These are phyloP conservation scores for Pasiphila rectangulata DNA, from an alignment of 2,888 invertebrate genomes.

Conservation along the genomic window DNA sequence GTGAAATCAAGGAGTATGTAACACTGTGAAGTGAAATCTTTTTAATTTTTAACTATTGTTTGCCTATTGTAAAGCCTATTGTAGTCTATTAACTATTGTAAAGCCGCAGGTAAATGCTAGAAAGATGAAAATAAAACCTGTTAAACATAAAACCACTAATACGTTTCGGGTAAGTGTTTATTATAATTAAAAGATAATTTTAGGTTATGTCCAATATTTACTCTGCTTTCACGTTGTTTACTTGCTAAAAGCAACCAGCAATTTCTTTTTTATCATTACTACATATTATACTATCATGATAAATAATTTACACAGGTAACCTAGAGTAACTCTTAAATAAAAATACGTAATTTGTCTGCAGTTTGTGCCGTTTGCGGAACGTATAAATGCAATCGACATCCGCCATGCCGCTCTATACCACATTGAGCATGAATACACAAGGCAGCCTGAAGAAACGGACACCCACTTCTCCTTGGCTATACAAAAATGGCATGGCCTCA, in stretches of 20 bases:
- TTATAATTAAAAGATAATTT: constrained; percentile 13
- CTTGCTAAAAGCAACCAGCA: too few relatives aligned
- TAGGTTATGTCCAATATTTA: constrained; percentile 38
- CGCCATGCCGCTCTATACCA: constrained; percentile 90
- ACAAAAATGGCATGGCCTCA: constrained; percentile 94
- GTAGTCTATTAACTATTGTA: constrained; percentile 36
- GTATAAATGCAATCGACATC: constrained; percentile 91
- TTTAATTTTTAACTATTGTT: too few relatives aligned
- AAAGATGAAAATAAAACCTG: constrained; percentile 86
- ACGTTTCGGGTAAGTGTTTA: constrained; percentile 85
- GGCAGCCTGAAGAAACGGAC: constrained; percentile 84
- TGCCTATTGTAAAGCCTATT: too few relatives aligned
- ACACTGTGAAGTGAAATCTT: constrained; percentile 12
- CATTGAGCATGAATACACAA: constrained; percentile 88
- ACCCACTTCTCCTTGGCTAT: constrained; percentile 91
- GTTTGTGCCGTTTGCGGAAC: constrained; percentile 94
- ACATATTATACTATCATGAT: too few relatives aligned
- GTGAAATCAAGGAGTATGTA: too few relatives aligned
- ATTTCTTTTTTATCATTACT: too few relatives aligned
- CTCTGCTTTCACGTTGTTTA: not conserved
- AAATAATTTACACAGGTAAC: too few relatives aligned
- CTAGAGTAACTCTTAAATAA: too few relatives aligned
- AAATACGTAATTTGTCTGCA: constrained; percentile 49
- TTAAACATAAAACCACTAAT: constrained; percentile 87
- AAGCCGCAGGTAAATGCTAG: constrained; percentile 4